These are phyloP conservation scores for Drosophila vallismaia DNA, from an alignment of 2,888 invertebrate genomes.

Conservation along the genomic window DNA sequence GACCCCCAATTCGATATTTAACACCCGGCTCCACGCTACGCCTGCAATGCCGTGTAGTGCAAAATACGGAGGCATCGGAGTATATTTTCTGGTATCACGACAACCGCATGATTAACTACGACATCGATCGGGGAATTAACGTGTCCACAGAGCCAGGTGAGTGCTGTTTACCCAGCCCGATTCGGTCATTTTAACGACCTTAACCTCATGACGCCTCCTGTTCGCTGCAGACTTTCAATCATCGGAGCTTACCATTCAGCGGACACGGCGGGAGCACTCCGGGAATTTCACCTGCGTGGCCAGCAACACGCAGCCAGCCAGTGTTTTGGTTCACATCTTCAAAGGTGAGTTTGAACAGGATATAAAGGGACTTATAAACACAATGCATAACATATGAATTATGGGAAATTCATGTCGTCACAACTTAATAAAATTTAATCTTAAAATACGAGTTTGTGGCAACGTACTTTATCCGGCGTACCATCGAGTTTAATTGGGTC, in stretches of 20 bases:
- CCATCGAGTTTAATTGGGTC: conserved; percentile 16
- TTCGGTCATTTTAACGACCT: not conserved
- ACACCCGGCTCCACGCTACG: conserved; percentile 93
- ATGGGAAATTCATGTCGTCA: not conserved
- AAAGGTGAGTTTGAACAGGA: conserved; percentile 87
- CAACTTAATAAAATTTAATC: not conserved
- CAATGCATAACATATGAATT: not conserved
- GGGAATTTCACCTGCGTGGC: conserved; percentile 96
- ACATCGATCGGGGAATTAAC: conserved; percentile 92
- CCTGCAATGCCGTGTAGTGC: conserved; percentile 91
- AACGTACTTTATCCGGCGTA: not conserved
- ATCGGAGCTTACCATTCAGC: conserved; percentile 83
- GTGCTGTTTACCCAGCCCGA: conserved; percentile 73
- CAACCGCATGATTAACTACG: conserved; percentile 96
- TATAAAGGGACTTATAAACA: not conserved
- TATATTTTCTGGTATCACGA: conserved; percentile 96
- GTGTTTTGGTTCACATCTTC: conserved; percentile 94
- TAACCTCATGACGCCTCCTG: not conserved
- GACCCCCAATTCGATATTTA: conserved; percentile 93
- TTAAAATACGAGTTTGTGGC: conserved; percentile 1
- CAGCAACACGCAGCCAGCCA: conserved; percentile 94
- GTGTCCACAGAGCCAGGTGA: conserved; percentile 92
- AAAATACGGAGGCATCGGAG: conserved; percentile 92
- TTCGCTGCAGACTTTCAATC: conserved; percentile 83
- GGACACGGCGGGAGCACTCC: conserved; percentile 88